phyloP scores from a whole-genome alignment of 1,140 invertebrate genomes.

The Drosophila teissieri region DNA sequence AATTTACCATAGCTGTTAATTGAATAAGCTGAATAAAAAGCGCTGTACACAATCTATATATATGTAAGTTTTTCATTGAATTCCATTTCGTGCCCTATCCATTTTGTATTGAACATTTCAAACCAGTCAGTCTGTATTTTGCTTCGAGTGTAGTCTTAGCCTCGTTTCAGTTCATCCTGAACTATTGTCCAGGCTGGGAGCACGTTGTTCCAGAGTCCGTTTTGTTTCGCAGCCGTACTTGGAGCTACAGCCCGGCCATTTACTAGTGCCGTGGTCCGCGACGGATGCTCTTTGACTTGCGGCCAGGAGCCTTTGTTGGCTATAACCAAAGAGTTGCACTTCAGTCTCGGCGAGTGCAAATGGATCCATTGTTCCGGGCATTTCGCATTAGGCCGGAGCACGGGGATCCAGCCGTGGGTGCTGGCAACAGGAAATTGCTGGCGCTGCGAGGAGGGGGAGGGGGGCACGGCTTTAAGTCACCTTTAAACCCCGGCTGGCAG shows the following conservation, averaged over 20 bases:
- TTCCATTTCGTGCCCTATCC: no score
- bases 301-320: constrained; percentile 52
- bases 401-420: constrained; percentile 47
- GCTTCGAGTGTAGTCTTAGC: constrained; percentile 25
- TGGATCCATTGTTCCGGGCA: constrained; percentile 67
- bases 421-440: constrained; percentile 58
- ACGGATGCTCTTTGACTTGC: constrained; percentile 74
- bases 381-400: constrained; percentile 49
- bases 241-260: constrained; percentile 47
- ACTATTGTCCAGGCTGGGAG: constrained; percentile 30
- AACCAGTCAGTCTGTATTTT: no score
- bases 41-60: no score
- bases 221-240: constrained; percentile 50
- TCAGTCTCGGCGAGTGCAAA: constrained; percentile 66
- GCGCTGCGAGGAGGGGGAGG: background rate
- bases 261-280: constrained; percentile 44
- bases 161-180: constrained; percentile 29
- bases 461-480: constrained; percentile 34
- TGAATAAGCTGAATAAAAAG: no score
- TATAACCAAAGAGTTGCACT: constrained; percentile 73
- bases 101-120: no score
- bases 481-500: constrained; percentile 52
- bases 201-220: constrained; percentile 63
- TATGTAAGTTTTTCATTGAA: no score
- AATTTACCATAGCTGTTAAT: no score